These are phyloP conservation scores for Zoanthus sansibaricus DNA, from an alignment of 92 coral and sea anemone genomes.

Conservation along the genomic window DNA sequence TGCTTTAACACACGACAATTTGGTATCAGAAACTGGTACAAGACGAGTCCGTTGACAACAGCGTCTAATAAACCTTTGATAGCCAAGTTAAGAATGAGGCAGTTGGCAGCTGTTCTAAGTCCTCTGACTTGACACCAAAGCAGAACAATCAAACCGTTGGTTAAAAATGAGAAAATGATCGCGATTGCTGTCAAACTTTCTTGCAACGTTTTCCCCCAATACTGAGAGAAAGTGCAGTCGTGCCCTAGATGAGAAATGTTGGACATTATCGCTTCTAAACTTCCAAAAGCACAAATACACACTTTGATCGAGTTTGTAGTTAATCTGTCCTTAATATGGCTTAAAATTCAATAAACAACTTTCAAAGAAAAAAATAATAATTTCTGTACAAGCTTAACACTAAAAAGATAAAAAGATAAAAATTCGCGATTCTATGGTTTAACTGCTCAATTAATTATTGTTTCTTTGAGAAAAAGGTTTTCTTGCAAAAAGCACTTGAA, in stretches of 20 bases:
- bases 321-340: neutral
- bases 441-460: neutral
- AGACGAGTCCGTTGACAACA: neutral
- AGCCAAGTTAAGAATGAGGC: conserved; percentile 30
- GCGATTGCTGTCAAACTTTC: neutral
- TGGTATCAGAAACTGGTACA: neutral
- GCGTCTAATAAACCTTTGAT: conserved; percentile 23
- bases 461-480: neutral
- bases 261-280: neutral
- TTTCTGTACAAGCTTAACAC: neutral
- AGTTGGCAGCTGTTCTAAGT: conserved; percentile 37
- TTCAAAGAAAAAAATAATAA: neutral
- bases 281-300: neutral
- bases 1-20: conserved; percentile 14
- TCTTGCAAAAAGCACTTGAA: neutral
- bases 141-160: conserved; percentile 10
- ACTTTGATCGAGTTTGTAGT: neutral
- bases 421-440: neutral
- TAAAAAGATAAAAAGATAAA: neutral
- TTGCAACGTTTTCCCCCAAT: neutral
- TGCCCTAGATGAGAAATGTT: neutral
- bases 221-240: neutral
- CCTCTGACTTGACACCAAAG: neutral
- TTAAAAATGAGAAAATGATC: conserved; percentile 1
- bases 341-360: neutral